These are phyloP conservation scores for Hydroisotoma schaefferi DNA, from an alignment of 2,888 invertebrate genomes.

Conservation along the genomic window DNA sequence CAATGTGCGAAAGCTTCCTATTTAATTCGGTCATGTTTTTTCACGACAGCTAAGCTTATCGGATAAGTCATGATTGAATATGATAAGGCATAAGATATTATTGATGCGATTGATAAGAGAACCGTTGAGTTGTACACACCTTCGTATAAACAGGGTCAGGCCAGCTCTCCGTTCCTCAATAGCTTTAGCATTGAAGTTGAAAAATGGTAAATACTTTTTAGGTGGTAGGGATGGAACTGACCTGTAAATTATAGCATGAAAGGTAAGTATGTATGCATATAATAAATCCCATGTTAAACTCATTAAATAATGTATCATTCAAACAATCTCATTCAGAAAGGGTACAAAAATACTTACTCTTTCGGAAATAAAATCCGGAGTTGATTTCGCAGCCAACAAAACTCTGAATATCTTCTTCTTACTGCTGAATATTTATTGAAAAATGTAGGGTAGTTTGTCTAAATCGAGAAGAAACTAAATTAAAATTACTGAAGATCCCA, in stretches of 20 bases:
- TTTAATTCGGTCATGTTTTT: too few species aligned
- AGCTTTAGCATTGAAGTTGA: slow-evolving; percentile 39
- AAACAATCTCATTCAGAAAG: not conserved
- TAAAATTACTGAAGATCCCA: not conserved
- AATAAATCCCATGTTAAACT: too few species aligned
- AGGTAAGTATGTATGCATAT: too few species aligned
- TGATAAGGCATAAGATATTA: too few species aligned
- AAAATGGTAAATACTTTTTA: slow-evolving; percentile 39
- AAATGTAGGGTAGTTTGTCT: slow-evolving; percentile 46
- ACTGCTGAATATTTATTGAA: slow-evolving; percentile 32
- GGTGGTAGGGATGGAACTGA: slow-evolving; percentile 39
- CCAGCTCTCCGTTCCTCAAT: slow-evolving; percentile 39
- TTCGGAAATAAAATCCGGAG: slow-evolving; percentile 1
- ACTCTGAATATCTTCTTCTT: slow-evolving; percentile 44
- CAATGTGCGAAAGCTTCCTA: too few species aligned
- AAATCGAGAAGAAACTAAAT: slow-evolving; percentile 14
- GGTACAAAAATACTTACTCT: not conserved
- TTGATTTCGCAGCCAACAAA: slow-evolving; percentile 42
- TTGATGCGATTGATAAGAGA: too few species aligned
- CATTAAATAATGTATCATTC: not conserved
- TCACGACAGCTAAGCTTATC: too few species aligned
- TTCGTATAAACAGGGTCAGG: slow-evolving; percentile 39
- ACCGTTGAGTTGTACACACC: slow-evolving; percentile 29
- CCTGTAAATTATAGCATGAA: too few species aligned
- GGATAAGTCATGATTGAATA: too few species aligned